phyloP scores from a whole-genome alignment of 2,113 vertebrate genomes.

The Melanerpes formicivorus region DNA sequence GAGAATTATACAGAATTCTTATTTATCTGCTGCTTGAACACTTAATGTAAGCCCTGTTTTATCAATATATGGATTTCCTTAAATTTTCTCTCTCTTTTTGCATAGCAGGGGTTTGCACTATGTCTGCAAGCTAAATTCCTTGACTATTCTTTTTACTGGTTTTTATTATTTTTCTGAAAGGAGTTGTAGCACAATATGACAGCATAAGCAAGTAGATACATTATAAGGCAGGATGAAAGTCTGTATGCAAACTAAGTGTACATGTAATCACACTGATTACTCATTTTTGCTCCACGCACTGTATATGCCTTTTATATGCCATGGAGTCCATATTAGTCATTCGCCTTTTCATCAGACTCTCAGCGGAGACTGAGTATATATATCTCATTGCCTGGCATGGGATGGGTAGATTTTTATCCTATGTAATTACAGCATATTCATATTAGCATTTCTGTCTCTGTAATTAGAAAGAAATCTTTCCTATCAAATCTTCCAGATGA shows the following conservation, averaged over 20 bases:
- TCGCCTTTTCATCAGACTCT: not conserved
- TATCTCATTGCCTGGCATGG: not conserved
- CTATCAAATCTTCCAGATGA: not conserved
- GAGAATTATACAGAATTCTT: not conserved
- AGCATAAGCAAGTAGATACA: not conserved
- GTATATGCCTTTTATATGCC: not conserved
- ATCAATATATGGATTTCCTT: not conserved
- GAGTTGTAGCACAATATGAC: not conserved
- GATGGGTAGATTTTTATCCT: not conserved
- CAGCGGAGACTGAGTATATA: not conserved
- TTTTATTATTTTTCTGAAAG: not conserved
- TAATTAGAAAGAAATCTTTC: conserved; percentile 16
- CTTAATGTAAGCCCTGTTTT: not conserved
- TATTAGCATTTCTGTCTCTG: not conserved
- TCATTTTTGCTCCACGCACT: not conserved
- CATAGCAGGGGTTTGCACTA: not conserved
- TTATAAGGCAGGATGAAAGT: not conserved
- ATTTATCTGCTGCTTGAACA: not conserved
- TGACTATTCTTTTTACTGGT: not conserved
- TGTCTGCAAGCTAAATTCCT: not conserved
- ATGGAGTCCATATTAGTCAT: not conserved
- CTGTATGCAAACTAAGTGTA: not conserved
- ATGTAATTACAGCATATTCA: not conserved
- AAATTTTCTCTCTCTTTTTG: not conserved
- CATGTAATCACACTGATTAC: not conserved